Base-by-base conservation (phyloP, 2,113 vertebrate genomes). In the Nasalis larvatus region DNA sequence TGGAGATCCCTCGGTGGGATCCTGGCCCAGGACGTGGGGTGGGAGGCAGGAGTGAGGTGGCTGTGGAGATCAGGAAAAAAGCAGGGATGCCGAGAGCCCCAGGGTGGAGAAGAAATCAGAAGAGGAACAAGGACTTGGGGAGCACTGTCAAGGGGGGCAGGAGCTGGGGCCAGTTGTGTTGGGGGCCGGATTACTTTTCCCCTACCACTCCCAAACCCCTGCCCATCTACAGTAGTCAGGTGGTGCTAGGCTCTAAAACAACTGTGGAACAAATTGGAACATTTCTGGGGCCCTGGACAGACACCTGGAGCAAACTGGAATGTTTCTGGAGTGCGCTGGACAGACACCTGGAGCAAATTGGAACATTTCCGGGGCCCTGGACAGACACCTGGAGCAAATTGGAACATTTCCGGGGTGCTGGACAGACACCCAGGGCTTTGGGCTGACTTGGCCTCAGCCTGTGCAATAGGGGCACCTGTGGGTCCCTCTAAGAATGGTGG, bases 1-100 rank as follows among this genome's bases (percentile, higher is more conserved):
- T 40, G 4, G 86, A 83, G 4, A 0, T 0, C 0, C 8, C n/a
- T 8, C 54, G 4, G 56, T 37, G 71, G 37, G 1, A 40, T 9
- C 14, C 4, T 4, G 80, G 45, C 60, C 18, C 21, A 47, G 92
- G 45, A 56, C 17, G 32, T 25, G 73, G 18, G 27, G 12, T 23
- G 14, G 14, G 69, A n/a, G 40, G 47, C 14, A 23, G 42, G 1
- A 35, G 66, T 10, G 27, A 47, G 42, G 7, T 9, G 23, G 47
- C 8, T 37, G 13, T 10, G 1, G 56, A 8, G 60, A 40, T 37
- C 30, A 6, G 6, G n/a, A 60, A 32, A 30, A 35, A 16, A 56
- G 11, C 1, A 0, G 18, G 21, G 58, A 2, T 17, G 35, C 6
- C 17, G 2, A n/a, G 27, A 30, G 20, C 11, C 30, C 40, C 16